Percentiles rank a stretch among this genome's conserved stretches.
Conservation (phyloP, 2,888 invertebrate genomes). For the Troilus luridus region DNA sequence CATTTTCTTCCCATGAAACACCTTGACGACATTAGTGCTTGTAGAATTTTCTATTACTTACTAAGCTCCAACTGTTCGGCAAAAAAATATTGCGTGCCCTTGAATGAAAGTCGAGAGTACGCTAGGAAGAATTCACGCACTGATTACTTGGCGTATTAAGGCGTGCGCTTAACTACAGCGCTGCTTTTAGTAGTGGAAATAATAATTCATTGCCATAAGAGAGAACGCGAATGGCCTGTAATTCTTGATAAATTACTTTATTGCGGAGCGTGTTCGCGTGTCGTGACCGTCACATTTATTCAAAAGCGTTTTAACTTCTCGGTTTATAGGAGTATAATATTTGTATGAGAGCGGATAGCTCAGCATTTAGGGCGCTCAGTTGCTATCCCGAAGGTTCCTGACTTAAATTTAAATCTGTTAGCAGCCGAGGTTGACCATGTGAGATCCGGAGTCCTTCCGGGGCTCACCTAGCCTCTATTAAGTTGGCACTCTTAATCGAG, state of each 20-base stretch:
- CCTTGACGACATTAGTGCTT: neutral
- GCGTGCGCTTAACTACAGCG: slow-evolving; percentile 15
- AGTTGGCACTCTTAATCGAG: no score
- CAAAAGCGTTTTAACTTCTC: neutral
- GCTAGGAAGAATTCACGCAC: neutral
- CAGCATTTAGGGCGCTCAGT: no score
- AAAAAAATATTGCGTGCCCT: neutral
- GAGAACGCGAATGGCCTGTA: slow-evolving; percentile 7
- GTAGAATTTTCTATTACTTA: neutral
- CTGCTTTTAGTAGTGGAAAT: slow-evolving; percentile 19
- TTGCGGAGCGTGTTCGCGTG: neutral
- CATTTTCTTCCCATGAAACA: neutral
- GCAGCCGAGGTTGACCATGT: no score
- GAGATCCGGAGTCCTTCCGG: no score
- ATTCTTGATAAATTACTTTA: slow-evolving; percentile 3
- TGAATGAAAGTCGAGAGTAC: slow-evolving; percentile 14
- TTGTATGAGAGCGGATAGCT: no score
- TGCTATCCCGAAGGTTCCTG: no score
- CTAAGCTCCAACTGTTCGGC: neutral
- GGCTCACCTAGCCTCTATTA: no score
- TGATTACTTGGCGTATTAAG: neutral
- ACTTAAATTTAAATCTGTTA: no score
- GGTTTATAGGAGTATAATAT: neutral
- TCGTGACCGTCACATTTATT: neutral
- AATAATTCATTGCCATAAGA: neutral